These are phyloP conservation scores for Myotis brandtii DNA, from an alignment of 2,113 vertebrate genomes.

Conservation along the genomic window DNA sequence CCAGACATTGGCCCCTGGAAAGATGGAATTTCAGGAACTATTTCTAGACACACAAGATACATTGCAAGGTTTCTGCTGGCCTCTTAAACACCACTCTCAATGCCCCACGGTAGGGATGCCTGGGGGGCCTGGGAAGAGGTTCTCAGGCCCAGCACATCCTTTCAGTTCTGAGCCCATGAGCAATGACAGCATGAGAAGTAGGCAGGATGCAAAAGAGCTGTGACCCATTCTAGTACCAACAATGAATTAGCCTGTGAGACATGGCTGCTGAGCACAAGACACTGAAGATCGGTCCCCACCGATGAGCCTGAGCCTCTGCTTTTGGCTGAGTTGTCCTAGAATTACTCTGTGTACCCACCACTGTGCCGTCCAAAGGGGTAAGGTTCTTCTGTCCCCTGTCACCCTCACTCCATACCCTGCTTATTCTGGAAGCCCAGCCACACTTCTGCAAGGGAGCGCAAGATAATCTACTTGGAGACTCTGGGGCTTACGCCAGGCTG, in stretches of 20 bases:
- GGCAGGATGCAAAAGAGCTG: background rate
- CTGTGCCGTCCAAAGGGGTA: background rate
- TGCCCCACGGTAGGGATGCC: background rate
- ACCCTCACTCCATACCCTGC: background rate
- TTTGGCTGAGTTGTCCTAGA: background rate
- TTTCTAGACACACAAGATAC: background rate
- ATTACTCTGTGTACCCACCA: background rate
- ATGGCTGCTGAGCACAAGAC: background rate
- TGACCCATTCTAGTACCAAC: background rate
- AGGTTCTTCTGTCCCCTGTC: background rate
- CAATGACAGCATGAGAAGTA: background rate
- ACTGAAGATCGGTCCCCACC: background rate
- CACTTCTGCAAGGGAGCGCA: background rate
- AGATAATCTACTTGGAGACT: background rate
- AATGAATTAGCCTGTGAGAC: background rate
- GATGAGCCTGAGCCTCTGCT: background rate
- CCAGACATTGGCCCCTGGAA: background rate
- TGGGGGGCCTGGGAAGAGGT: background rate
- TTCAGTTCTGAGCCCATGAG: background rate
- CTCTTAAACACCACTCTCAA: background rate
- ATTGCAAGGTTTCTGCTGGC: background rate
- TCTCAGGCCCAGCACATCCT: background rate
- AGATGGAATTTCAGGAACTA: background rate
- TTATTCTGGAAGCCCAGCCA: background rate
- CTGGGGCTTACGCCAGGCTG: background rate